phyloP scores from a whole-genome alignment of 2,113 vertebrate species.

The Trochalopteron elliotii region DNA sequence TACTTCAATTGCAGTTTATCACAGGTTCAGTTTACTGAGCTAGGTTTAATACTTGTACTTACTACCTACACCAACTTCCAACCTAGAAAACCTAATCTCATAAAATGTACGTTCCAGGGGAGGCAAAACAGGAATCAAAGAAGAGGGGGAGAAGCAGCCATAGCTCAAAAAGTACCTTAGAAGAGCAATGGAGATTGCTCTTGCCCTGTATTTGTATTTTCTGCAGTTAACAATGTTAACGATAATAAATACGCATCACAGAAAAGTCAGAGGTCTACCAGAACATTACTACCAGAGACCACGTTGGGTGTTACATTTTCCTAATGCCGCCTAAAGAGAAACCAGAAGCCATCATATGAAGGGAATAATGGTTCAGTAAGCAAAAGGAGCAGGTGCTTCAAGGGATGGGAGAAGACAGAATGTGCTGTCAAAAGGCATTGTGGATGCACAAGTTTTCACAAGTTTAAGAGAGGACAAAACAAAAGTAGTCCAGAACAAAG shows the following conservation, averaged over 20 bases:
- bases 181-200: background rate
- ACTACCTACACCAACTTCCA: background rate
- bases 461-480: background rate
- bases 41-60: background rate
- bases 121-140: background rate
- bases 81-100: background rate
- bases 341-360: background rate
- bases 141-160: background rate
- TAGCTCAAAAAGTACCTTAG: background rate
- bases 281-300: background rate
- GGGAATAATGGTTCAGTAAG: background rate
- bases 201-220: background rate
- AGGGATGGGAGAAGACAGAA: background rate
- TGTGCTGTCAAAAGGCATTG: background rate
- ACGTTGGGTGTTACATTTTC: background rate
- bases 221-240: background rate
- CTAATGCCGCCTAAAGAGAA: background rate
- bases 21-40: background rate
- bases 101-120: background rate
- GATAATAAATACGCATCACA: accelerated
- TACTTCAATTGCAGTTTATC: background rate
- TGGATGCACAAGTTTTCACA: background rate
- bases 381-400: background rate
- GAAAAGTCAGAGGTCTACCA: background rate
- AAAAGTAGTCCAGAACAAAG: background rate